Conservation (phyloP, 2,113 vertebrate genomes). For the Morone chrysops region DNA sequence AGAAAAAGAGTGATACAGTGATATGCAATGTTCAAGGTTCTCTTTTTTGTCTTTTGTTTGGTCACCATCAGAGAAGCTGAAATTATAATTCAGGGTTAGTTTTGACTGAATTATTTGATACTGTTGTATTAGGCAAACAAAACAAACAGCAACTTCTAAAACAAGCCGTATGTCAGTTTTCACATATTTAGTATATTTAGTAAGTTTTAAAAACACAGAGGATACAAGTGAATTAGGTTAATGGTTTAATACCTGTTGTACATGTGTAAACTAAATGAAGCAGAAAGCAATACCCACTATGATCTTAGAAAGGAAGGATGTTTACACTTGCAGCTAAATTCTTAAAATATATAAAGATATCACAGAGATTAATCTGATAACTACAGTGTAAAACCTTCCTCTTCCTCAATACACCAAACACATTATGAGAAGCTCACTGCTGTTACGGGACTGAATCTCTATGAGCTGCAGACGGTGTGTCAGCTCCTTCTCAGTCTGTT, state of each 20-base stretch:
- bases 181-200: too few species aligned
- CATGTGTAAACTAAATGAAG: neutral
- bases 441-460: neutral
- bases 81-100: too few species aligned
- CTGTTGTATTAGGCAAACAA: too few species aligned
- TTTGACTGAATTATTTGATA: too few species aligned
- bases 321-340: neutral
- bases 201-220: neutral
- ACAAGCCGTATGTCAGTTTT: too few species aligned
- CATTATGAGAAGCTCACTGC: neutral
- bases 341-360: too few species aligned
- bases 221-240: neutral
- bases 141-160: too few species aligned
- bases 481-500: conserved; percentile 11
- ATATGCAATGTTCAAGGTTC: neutral
- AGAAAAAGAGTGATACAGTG: neutral
- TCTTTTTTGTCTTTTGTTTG: neutral
- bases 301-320: neutral
- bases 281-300: neutral
- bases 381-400: neutral
- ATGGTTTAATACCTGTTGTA: neutral
- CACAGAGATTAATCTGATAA: too few species aligned
- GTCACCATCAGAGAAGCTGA: neutral
- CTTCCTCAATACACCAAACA: too few species aligned
- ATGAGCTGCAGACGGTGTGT: conserved; percentile 20